Conservation (phyloP, 1,140 invertebrate species). For the Reticulitermes speratus region DNA sequence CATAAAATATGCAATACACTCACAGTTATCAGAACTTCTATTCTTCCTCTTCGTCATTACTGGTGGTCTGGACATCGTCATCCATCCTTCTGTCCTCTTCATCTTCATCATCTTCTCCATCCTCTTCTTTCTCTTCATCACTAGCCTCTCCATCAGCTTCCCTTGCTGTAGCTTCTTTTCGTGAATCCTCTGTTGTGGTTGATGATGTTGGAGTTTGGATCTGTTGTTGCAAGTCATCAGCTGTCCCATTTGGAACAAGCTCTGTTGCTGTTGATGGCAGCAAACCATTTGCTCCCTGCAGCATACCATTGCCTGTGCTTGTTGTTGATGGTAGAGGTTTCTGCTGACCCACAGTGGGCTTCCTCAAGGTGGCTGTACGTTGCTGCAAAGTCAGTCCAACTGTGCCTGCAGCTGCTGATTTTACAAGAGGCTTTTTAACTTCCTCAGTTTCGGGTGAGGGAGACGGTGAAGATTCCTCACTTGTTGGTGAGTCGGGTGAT, state of each 20-base stretch:
- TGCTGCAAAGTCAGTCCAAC: constrained; percentile 24
- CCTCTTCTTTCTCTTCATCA: constrained; percentile 40
- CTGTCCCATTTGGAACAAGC: constrained; percentile 24
- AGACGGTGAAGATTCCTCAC: constrained; percentile 31
- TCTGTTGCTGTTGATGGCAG: constrained; percentile 26
- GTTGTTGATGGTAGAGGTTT: neutral
- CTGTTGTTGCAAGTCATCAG: constrained; percentile 34
- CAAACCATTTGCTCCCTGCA: constrained; percentile 24
- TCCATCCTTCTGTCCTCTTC: constrained; percentile 15
- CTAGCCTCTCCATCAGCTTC: constrained; percentile 41
- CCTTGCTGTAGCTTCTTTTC: constrained; percentile 38
- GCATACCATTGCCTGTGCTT: neutral
- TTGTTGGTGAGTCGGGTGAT: constrained; percentile 34
- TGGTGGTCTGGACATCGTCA: constrained; percentile 24
- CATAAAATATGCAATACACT: neutral
- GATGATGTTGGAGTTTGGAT: constrained; percentile 42
- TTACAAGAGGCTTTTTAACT: constrained; percentile 23
- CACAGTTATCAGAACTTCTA: neutral
- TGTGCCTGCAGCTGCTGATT: neutral
- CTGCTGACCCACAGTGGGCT: neutral
- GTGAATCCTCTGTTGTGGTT: constrained; percentile 40
- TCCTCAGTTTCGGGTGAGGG: constrained; percentile 30
- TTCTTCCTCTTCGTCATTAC: constrained; percentile 22
- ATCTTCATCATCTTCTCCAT: constrained; percentile 21
- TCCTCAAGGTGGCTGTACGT: constrained; percentile 27